These are phyloP conservation scores for Neoarius graeffei DNA, from an alignment of 2,113 vertebrate species.

Conservation along the genomic window DNA sequence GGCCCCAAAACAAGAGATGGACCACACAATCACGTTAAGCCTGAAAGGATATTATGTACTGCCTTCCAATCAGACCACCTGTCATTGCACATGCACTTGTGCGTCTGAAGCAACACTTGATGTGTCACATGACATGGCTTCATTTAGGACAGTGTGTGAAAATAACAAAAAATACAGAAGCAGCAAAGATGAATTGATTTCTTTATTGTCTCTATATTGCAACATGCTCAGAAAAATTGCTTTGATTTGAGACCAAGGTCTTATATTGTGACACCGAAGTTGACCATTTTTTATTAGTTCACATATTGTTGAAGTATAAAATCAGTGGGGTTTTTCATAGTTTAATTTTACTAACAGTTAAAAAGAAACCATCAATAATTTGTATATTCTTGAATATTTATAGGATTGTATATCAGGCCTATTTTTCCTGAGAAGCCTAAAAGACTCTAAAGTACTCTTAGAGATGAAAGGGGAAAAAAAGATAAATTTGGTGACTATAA, in stretches of 20 bases:
- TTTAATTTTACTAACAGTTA: background rate
- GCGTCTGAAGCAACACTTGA: slow-evolving; percentile 21
- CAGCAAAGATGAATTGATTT: slow-evolving; percentile 18
- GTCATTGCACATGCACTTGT: slow-evolving; percentile 50
- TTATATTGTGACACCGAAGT: background rate
- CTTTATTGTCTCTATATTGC: slow-evolving; percentile 30
- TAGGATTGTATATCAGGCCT: slow-evolving; percentile 42
- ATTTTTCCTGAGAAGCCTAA: slow-evolving; percentile 44
- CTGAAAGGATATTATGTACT: slow-evolving; percentile 46
- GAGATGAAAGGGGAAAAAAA: slow-evolving; percentile 36
- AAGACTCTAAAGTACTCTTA: too few species aligned
- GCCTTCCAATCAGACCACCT: slow-evolving; percentile 50
- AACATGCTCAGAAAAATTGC: slow-evolving; percentile 24
- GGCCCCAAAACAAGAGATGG: slow-evolving; percentile 30
- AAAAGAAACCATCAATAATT: background rate
- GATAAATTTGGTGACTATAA: slow-evolving; percentile 53
- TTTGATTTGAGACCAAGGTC: slow-evolving; percentile 29
- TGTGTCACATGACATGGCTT: slow-evolving; percentile 49
- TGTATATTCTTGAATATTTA: slow-evolving; percentile 2
- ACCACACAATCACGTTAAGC: slow-evolving; percentile 46
- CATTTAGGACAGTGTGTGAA: slow-evolving; percentile 44
- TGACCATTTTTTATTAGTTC: background rate
- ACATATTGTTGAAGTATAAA: background rate
- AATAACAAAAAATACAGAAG: slow-evolving; percentile 42
- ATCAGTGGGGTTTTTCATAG: background rate